Percentiles rank a stretch among this genome's conserved stretches.
Evolutionary conservation across 2,113 vertebrate genomes (phyloP).

Genomic region (Vombatus ursinus): DNA sequence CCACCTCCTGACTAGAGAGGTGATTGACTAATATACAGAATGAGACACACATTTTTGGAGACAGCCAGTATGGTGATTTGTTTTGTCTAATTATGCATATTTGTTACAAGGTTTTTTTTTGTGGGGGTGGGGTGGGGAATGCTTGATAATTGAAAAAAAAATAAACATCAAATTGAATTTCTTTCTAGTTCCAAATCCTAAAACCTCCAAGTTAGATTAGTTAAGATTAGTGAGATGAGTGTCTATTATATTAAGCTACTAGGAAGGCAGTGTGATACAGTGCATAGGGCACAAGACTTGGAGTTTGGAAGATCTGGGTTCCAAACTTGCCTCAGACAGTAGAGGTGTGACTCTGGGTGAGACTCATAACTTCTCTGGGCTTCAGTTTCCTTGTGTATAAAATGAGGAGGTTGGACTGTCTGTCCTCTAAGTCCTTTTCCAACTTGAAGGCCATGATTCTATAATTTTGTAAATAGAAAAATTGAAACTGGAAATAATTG

Average conservation of each 20-base stretch:
- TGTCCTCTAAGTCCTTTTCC: not conserved
- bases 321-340: not conserved
- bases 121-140: not conserved
- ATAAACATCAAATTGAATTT: not conserved
- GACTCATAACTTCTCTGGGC: not conserved
- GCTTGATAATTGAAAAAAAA: not conserved
- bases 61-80: not conserved
- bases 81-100: not conserved
- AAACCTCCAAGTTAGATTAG: not conserved
- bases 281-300: not conserved
- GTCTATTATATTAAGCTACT: not conserved
- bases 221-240: not conserved
- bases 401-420: not conserved
- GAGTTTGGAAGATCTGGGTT: not conserved
- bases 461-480: constrained; percentile 50
- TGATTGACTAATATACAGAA: not conserved
- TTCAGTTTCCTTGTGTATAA: not conserved
- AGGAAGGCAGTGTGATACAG: not conserved
- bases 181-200: not conserved
- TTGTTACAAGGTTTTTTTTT: not conserved
- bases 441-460: not conserved
- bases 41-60: not conserved
- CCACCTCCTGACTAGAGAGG: not conserved
- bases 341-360: not conserved
- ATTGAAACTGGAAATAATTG: constrained; percentile 47